phyloP scores from a whole-genome alignment of 1,140 invertebrate genomes.

The Stegodyphus dumicola region DNA sequence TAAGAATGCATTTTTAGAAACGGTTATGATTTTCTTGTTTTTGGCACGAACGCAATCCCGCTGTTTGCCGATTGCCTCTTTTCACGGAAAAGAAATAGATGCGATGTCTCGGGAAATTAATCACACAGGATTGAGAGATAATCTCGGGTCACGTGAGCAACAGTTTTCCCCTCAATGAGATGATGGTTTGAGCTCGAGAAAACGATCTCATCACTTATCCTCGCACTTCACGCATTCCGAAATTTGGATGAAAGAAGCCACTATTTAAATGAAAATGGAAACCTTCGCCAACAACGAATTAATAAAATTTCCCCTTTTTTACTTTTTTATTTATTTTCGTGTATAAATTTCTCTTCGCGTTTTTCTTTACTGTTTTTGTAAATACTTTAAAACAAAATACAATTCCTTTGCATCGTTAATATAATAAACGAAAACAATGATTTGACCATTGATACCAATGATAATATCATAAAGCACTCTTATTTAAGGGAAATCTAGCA shows the following conservation, averaged over 20 bases:
- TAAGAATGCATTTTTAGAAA: too few species aligned
- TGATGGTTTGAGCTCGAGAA: not conserved
- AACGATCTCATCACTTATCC: slow-evolving; percentile 13
- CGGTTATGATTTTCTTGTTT: too few species aligned
- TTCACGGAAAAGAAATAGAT: not conserved
- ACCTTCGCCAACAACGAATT: not conserved
- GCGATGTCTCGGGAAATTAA: slow-evolving; percentile 11
- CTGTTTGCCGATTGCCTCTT: not conserved
- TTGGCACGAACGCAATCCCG: too few species aligned
- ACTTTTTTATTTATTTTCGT: too few species aligned
- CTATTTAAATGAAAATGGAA: slow-evolving; percentile 31
- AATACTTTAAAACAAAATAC: too few species aligned
- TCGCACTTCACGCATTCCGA: not conserved
- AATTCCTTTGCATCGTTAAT: too few species aligned
- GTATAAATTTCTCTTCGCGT: too few species aligned
- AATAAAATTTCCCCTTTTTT: slow-evolving; percentile 5
- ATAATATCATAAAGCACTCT: too few species aligned
- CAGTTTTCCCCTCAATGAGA: not conserved
- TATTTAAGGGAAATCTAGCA: too few species aligned
- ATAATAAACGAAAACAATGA: too few species aligned
- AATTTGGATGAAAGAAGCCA: not conserved
- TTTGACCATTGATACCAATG: too few species aligned
- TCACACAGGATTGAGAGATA: slow-evolving; percentile 36
- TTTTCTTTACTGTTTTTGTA: too few species aligned
- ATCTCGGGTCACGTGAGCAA: slow-evolving; percentile 28